Base-by-base conservation (phyloP, 2,113 vertebrate species). In the Actenoides hombroni region DNA sequence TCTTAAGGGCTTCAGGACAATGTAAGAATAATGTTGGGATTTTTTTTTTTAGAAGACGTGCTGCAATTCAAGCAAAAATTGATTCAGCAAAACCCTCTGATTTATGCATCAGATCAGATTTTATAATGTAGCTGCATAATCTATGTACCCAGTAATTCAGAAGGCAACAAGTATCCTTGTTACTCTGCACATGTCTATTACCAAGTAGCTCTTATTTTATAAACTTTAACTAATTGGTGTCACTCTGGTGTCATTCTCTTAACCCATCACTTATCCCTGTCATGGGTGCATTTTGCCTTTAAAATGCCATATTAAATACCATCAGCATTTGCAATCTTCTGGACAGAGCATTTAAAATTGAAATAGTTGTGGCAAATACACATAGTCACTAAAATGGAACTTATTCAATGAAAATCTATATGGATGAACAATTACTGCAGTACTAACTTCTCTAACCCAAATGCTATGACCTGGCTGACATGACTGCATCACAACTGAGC, bases 351-450 rank as follows among this genome's bases (percentile, higher is more conserved):
- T 48, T 94, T 83, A 31, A 68, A 92, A 73, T 79, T 2, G 1
- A 84, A 89, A 77, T 15, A 80, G n/a, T 67, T 61, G 6, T 31
- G 54, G 51, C 64, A 81, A 67, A 92, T 84, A 39, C 13, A 17
- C 76, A 46, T 20, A 57, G 59, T 79, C 70, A 68, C 61, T 81
- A 82, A 94, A 91, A 83, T 78, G 75, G 73, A 86, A 92, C 17
- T 82, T 86, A 64, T 60, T 92, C 39, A 82, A 18, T 56, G 46
- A 80, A 96, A 96, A 97, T 89, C 78, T 68, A 61, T 94, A 74
- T 79, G 39, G 79, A 69, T 91, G 63, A 83, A 51, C 92, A 88
- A 80, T 88, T 94, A 42, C 56, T 82, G 78, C 49, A 94, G 79
- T 25, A 53, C 40, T 79, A 92, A 86, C 91, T 97, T 70, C 49